These are phyloP conservation scores for Sogatella furcifera DNA, from an alignment of 1,140 invertebrate genomes.

Conservation along the genomic window DNA sequence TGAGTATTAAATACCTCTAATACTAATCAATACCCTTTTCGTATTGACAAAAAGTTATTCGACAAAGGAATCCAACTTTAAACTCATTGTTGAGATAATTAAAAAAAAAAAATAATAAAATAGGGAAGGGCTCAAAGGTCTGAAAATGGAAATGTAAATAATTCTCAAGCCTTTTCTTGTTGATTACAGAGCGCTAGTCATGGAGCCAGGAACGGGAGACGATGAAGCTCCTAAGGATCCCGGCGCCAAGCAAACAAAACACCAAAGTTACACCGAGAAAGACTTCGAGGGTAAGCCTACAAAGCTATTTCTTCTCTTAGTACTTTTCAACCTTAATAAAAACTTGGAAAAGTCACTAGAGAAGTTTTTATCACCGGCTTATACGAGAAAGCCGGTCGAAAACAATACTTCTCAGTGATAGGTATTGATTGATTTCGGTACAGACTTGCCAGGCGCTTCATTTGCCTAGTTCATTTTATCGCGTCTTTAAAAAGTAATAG, in stretches of 20 bases:
- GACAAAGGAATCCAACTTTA: too few species aligned
- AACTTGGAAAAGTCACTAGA: not conserved
- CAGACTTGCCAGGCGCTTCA: not conserved
- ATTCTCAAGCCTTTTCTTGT: not conserved
- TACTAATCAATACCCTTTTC: too few species aligned
- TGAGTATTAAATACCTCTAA: too few species aligned
- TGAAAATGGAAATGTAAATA: too few species aligned
- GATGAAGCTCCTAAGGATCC: slow-evolving; percentile 76
- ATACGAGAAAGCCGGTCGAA: not conserved
- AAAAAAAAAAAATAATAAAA: too few species aligned
- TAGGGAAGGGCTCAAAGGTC: too few species aligned
- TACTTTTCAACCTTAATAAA: not conserved
- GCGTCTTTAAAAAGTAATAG: not conserved
- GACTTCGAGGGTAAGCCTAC: slow-evolving; percentile 69
- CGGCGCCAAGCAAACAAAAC: slow-evolving; percentile 56
- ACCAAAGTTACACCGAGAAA: slow-evolving; percentile 70
- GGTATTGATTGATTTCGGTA: not conserved
- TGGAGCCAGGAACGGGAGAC: slow-evolving; percentile 41
- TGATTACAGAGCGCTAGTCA: slow-evolving; percentile 10
- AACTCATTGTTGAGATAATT: too few species aligned
- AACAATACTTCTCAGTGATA: not conserved
- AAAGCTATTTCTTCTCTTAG: not conserved
- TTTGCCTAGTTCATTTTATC: not conserved
- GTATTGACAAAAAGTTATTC: too few species aligned
- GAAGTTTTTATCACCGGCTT: not conserved